Percentiles rank a stretch among this genome's conserved stretches.
phyloP scores from a whole-genome alignment of 1,140 invertebrate genomes.

The Conus betulinus region DNA sequence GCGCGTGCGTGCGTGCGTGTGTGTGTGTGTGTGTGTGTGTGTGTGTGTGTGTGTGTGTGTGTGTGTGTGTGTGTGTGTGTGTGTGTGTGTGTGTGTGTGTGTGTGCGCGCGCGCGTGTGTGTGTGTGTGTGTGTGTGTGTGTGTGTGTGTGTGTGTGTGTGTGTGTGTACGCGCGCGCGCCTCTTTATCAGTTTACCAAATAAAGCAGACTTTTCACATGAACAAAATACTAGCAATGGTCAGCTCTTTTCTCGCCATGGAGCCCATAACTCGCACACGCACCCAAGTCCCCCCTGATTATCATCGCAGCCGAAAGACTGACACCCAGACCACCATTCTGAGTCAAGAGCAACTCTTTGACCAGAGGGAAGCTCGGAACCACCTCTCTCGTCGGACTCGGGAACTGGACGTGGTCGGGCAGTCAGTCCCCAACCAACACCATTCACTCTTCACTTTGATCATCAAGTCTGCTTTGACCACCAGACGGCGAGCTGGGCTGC shows the following conservation, averaged over 20 bases:
- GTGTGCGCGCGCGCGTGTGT: not conserved
- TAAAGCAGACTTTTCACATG: too few species aligned
- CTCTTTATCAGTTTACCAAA: not conserved
- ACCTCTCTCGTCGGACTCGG: too few species aligned
- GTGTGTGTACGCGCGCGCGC: slow-evolving; percentile 3
- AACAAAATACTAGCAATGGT: too few species aligned
- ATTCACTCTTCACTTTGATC: too few species aligned
- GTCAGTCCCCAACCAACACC: too few species aligned
- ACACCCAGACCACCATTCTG: too few species aligned
- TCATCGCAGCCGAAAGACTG: too few species aligned
- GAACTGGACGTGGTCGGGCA: too few species aligned
- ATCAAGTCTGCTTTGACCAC: too few species aligned
- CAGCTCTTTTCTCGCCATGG: not conserved
- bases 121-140: not conserved
- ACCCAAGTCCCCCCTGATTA: not conserved
- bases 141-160: not conserved
- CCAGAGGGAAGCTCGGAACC: too few species aligned
- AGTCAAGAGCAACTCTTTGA: too few species aligned
- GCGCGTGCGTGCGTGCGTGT: not conserved
- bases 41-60: not conserved
- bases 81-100: slow-evolving; percentile 6
- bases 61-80: not conserved
- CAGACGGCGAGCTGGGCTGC: too few species aligned
- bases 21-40: not conserved
- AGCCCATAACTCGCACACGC: not conserved